phyloP scores from a whole-genome alignment of 1,140 invertebrate genomes.

The Anoplophora glabripennis region DNA sequence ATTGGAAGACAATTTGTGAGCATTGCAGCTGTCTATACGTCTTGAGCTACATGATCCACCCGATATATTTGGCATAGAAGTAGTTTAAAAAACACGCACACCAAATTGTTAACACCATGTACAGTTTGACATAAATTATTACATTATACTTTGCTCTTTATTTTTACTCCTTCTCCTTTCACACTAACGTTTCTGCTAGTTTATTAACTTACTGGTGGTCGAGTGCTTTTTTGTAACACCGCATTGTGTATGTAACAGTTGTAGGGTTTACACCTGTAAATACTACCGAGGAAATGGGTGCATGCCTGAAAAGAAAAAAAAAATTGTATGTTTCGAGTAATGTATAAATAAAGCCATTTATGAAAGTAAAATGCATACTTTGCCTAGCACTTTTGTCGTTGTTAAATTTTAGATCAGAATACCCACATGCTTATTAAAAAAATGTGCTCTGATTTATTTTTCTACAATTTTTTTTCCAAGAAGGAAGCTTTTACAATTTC shows the following conservation, averaged over 20 bases:
- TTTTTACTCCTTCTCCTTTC: constrained; percentile 18
- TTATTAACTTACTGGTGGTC: constrained; percentile 12
- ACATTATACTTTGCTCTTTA: constrained; percentile 22
- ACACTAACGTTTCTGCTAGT: neutral
- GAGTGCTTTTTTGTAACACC: constrained; percentile 4
- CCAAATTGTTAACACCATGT: constrained; percentile 19
- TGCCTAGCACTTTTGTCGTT: too few relatives aligned
- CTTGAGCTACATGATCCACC: constrained; percentile 7
- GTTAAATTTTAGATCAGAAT: too few relatives aligned
- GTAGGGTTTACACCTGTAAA: neutral
- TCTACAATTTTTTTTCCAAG: too few relatives aligned
- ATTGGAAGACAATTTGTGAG: neutral
- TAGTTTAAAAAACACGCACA: constrained; percentile 19
- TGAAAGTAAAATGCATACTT: too few relatives aligned
- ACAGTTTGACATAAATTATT: constrained; percentile 23
- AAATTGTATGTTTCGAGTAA: too few relatives aligned
- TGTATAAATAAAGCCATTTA: too few relatives aligned
- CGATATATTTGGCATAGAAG: constrained; percentile 10
- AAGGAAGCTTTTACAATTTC: too few relatives aligned
- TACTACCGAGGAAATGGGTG: too few relatives aligned
- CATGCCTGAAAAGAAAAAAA: too few relatives aligned
- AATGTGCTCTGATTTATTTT: too few relatives aligned
- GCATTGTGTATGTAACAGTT: neutral
- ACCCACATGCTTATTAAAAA: too few relatives aligned
- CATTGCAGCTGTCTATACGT: constrained; percentile 7